Evolutionary conservation across 2,113 vertebrate species (phyloP), one percentile per base, ranked within the genome.

Genomic region (Calypte anna): DNA sequence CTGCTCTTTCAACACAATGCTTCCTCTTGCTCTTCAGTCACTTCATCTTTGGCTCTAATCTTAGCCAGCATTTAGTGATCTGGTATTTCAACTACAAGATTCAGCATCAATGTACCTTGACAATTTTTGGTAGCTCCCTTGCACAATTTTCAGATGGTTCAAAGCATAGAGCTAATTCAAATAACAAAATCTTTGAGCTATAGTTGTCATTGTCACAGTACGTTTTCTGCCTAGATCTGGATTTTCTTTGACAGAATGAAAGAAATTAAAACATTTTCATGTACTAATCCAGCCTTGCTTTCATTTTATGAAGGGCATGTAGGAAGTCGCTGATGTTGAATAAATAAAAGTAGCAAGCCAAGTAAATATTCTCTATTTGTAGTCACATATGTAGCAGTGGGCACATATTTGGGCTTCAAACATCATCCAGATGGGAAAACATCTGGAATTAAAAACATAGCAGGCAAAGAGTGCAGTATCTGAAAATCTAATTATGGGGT

Each of bases 291-390:
- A 75, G 54, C 38, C 64, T 79, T 91, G 93, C 85, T 90, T 94
- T 83, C 75, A 88, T 53, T 96, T 94, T 94, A 88, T 68, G 72
- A 63, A 68, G 53, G 53, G 33, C 36, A 74, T 64, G 19, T 86
- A 91, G 73, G 64, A 94, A 95, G 73, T 27, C 80, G 36, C 2
- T 83, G 80, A 7, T 72, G 61, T 68, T 81, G 76, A 91, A 82
- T 64, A 86, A 94, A 93, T 92, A 81, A 53, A 84, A 95, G 53
- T 75, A 86, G 30, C 72, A 72, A 50, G 59, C 85, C 88, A 96
- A 93, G 72, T 86, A 94, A 91, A 88, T 86, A 91, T 74, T 82
- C 91, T 68, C 81, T 36, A 90, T 94, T 91, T 96, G 61, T 86
- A 95, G 67, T 74, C 76, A 82, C 61, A 90, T 88, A 93, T 86